Percentiles rank a stretch among this genome's conserved stretches.
Evolutionary conservation across 1,140 invertebrate species (phyloP).

Genomic region (Hyles vespertilio): DNA sequence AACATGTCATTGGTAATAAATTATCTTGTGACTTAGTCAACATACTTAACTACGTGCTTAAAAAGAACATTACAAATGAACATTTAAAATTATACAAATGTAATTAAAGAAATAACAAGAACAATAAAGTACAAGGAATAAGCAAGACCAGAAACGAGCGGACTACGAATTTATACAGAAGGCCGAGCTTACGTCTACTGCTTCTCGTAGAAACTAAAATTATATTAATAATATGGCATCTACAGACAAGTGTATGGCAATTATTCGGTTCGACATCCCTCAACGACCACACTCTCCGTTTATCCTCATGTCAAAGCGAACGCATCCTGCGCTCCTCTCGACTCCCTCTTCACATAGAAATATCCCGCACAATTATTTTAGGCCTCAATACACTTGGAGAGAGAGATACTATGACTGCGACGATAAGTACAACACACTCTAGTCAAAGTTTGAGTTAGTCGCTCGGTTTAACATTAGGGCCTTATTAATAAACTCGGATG

Average conservation of each 20-base stretch:
- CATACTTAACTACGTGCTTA: conserved; percentile 49
- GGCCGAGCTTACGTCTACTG: conserved; percentile 36
- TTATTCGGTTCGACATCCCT: conserved; percentile 20
- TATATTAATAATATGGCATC: conserved; percentile 62
- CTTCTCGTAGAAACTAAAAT: conserved; percentile 30
- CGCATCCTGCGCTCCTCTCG: no score
- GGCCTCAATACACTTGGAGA: no score
- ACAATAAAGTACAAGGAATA: conserved; percentile 35
- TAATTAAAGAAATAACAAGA: conserved; percentile 33
- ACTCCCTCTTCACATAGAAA: background rate
- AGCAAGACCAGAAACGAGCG: conserved; percentile 26
- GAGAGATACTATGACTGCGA: no score
- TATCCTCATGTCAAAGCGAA: background rate
- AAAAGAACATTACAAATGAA: conserved; percentile 40
- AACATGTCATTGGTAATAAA: conserved; percentile 74
- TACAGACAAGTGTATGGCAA: conserved; percentile 61
- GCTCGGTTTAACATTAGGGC: no score
- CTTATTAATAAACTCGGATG: no score
- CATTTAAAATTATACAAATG: conserved; percentile 43
- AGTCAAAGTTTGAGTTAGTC: no score
- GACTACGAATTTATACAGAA: conserved; percentile 29
- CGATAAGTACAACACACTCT: no score
- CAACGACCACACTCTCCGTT: background rate
- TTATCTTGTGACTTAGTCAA: conserved; percentile 73
- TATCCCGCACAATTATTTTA: background rate